Evolutionary conservation across 2,113 vertebrate species (phyloP), one percentile per base, ranked within the genome.

Genomic region (Circaetus cinerascens): DNA sequence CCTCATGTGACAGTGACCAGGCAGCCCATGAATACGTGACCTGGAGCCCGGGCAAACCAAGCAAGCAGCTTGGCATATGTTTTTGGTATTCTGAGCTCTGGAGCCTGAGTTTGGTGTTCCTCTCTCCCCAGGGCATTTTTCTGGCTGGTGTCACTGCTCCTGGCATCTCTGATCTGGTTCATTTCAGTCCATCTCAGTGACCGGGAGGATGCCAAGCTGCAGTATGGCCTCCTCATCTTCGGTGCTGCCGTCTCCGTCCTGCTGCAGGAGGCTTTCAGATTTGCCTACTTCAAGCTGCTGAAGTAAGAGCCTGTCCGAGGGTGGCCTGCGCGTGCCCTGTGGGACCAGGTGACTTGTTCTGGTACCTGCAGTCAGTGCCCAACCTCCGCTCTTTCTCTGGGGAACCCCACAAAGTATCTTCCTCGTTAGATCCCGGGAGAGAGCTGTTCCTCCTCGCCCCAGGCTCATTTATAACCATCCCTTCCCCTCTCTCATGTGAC

Each of bases 211-310:
- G 55, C 97, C 68, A 88, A 73, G 18, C 97, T 97, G 51, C 98
- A 98, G 97, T 97, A 97, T 16, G 95, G 94, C 41, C 98, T 98
- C 80, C 97, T 98, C 51, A 41, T 95, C 55, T 98, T 97, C 27
- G 98, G 98, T 22, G 98, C 98, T 5, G 98, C 97, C 2, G 51
- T 98, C 27, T 98, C 98, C 1, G 98, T 98, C 20, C 95, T 98
- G 88, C 97, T 98, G 13, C 98, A 98, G 96, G 98, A 98, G 83
- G 84, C 76, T 32, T 97, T 98, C 91, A 50, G 98, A 41, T 98
- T 98, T 63, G 98, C 95, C 72, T 98, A 98, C 96, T 98, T 98
- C 98, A 98, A 97, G 77, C 90, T 98, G 51, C 98, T 98, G 75
- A 98, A 98, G 98, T 98, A 95, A 98, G 98, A 57, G 38, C 56